Base-by-base conservation (phyloP, 2,113 vertebrate genomes). In the Halichoerus grypus region DNA sequence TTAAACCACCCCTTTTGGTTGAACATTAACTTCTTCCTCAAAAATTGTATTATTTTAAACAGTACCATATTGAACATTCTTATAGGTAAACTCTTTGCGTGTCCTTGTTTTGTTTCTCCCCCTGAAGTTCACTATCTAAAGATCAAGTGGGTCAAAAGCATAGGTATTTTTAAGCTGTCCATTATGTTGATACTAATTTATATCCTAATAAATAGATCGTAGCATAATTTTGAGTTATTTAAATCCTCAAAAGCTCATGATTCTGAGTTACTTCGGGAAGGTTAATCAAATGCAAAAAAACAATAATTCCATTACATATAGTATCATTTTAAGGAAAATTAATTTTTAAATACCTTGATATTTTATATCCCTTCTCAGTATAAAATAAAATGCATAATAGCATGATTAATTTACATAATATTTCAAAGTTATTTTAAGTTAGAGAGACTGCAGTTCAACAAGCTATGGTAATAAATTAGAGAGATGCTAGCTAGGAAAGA, bases 31-130 rank as follows among this genome's bases (percentile, higher is more conserved):
- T 71, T 71, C 53, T 90, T 42, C 5, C 5, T 9, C 28, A 80
- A 94, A 90, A 69, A 46, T 82, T 81, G 36, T 72, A 4, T 59
- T 93, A 61, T 80, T 88, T 92, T 88, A 67, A 80, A 80, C 63
- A 93, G 6, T n/a, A n/a, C 1, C 92, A 0, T n/a, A 72, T 36
- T 61, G 4, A 65, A 24, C 0, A 80, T 74, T 93, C 9, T 55
- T 72, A 65, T 12, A 79, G 19, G 3, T 42, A 79, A 49, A 55
- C 84, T 59, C 71, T 57, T 61, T 77, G 5, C 15, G 33, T 36
- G 5, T 13, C 81, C 12, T 71, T 69, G 16, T 74, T 71, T 36
- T 69, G 67, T 80, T 87, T 61, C 82, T 42, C 4, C 15, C 36
- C 51, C 4, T 59, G 24, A 65, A 49, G 36, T 46, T 49, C 19